A percentile compares a stretch with the other conserved stretches of the same genome.
These are phyloP conservation scores for Trematomus loennbergii DNA, from an alignment of 2,113 vertebrate species.

Conservation along the genomic window DNA sequence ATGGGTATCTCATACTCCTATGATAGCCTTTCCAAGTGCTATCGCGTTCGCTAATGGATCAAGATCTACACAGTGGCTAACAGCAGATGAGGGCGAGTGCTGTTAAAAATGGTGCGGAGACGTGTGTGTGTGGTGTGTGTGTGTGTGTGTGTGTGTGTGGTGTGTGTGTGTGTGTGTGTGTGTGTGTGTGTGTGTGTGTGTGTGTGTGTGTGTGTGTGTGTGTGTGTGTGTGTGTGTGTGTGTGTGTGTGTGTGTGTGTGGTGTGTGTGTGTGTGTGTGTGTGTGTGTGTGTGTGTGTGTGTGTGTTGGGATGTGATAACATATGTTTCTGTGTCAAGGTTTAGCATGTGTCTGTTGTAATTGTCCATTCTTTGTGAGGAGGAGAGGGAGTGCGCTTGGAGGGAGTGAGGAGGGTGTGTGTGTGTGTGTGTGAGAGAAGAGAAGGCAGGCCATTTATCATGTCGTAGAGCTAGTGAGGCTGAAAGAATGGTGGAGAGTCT, in stretches of 20 bases:
- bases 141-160: too few species aligned
- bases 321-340: slow-evolving; percentile 20
- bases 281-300: not conserved
- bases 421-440: not conserved
- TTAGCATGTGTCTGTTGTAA: slow-evolving; percentile 36
- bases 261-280: not conserved
- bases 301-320: not conserved
- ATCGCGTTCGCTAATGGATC: slow-evolving; percentile 56
- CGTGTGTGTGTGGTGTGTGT: not conserved
- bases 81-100: slow-evolving; percentile 19
- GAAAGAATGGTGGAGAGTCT: slow-evolving; percentile 59
- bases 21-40: slow-evolving; percentile 55
- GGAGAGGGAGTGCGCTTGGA: slow-evolving; percentile 17
- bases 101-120: not conserved
- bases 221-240: slow-evolving; percentile 1
- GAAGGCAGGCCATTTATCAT: slow-evolving; percentile 70
- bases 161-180: not conserved
- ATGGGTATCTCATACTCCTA: slow-evolving; percentile 48
- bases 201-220: not conserved
- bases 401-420: slow-evolving; percentile 12
- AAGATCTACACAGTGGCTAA: slow-evolving; percentile 23
- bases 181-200: not conserved
- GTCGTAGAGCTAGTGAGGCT: slow-evolving; percentile 67
- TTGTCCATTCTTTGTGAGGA: slow-evolving; percentile 38
- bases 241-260: not conserved